Evolutionary conservation across 2,113 vertebrate genomes (phyloP), one percentile per base, ranked within the genome.

Genomic region (Canis aureus): DNA sequence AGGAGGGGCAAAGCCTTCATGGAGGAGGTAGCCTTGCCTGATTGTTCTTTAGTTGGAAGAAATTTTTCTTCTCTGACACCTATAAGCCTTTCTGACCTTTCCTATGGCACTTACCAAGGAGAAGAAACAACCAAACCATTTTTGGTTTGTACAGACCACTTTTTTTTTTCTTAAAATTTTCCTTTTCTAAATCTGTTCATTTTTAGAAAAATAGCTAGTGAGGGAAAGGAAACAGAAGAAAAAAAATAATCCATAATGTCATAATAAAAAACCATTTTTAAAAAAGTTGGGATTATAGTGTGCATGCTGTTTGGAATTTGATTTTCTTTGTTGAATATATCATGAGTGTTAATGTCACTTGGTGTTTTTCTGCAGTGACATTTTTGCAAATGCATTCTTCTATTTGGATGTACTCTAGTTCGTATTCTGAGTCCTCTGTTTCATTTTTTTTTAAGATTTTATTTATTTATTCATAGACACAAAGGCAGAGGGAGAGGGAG

Each of bases 161-260:
- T 12, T 82, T 92, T 43, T 43, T 78, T 90, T 35, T 27, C 53
- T 22, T 74, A 73, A 73, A 38, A 80, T 76, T 67, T 71, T 94
- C 23, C 57, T 78, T 94, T 91, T 80, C n/a, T 25, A 57, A 94
- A 66, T 79, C n/a, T 79, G 71, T 59, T 66, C 22, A 25, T 49
- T 80, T 73, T 89, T 91, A 86, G 2, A 67, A 80, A 96, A 91
- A 94, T 94, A 89, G 35, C 55, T 95, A 80, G 49, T 81, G 5
- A 84, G 17, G 22, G 38, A 69, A 91, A 91, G 66, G 25, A 92
- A 69, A 49, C 85, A 85, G 74, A 88, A 86, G 71, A 96, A 92
- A 93, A 92, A 51, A 80, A 71, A 76, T 82, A 20, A 90, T 86
- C 49, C 11, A 27, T 81, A 71, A 78, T 69, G 15, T 66, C 74